Evolutionary conservation across 2,888 invertebrate species (phyloP), one percentile per base, ranked within the genome.

Genomic region (Drosophila subquinaria): DNA sequence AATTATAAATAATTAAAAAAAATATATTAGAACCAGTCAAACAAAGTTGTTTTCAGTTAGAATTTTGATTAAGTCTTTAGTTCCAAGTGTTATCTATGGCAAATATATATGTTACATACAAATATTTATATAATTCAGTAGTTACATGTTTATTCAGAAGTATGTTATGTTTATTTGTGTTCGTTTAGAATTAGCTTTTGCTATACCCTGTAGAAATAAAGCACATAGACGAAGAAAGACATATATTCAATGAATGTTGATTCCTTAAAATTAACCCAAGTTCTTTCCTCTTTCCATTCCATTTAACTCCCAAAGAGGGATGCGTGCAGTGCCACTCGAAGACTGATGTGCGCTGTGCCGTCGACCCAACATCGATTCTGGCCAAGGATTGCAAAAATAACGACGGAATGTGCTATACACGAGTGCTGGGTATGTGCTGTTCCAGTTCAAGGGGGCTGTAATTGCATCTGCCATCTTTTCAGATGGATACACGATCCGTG

Each of bases 311-410:
- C 73, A 6, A 56, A 92, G 92, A 91, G 60, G 69, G 88, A 15
- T 92, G 92, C 52, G 90, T 92, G 9, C 92, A 92, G 59, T 92
- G 92, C 72, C 78, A 84, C 59, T 92, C 92, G 3, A 73, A 81
- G 43, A 69, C 43, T 8, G 89, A 92, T 47, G 66, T 73, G 1
- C 89, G 81, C 48, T 92, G 92, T 51, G 92, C 92, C 60, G 88
- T 83, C n/a, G 79, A 83, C 53, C 91, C 92, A 0, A 69, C 89
- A 3, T 69, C 71, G n/a, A 85, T 86, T 40, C 30, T 92, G 61
- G 77, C 90, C 57, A 91, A 90, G 59, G 83, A 89, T 40, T 92
- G 92, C 62, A 13, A 42, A 0, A 88, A 85, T 27, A 56, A 74
- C 5, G 68, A 79, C 35, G 88, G 90, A 1, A 75, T 79, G 5